Base-by-base conservation (phyloP, 30 jellyfish, hydroid and myxozoan genomes). In the Euphysa ruthae region DNA sequence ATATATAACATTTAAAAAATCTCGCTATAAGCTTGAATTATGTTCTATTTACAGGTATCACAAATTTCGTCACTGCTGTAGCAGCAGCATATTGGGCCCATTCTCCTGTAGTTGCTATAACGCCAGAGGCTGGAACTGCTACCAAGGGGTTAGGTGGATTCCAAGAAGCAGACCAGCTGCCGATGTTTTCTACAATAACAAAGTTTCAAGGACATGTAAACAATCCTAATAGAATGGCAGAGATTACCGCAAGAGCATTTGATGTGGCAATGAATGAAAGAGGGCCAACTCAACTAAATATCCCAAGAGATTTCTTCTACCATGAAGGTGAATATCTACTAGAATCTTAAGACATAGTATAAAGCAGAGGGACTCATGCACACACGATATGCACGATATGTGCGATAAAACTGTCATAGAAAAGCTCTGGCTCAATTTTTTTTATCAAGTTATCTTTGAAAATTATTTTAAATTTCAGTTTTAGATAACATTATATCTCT, bases 1-100 rank as follows among this genome's bases (percentile, higher is more conserved):
- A n/a, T n/a, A n/a, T n/a, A n/a, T n/a, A n/a, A n/a, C n/a, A n/a
- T n/a, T n/a, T n/a, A n/a, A n/a, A n/a, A n/a, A n/a, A n/a, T n/a
- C n/a, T n/a, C n/a, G n/a, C n/a, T n/a, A n/a, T n/a, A n/a, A n/a
- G n/a, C n/a, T n/a, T n/a, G n/a, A n/a, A n/a, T 52, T 12, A 13
- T 0, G 31, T 52, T 52, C 26, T 52, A 12, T 12, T 4, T n/a
- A 34, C 69, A 73, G 94, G 94, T 30, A 82, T 82, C n/a, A 82
- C 91, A 5, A 82, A 82, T 71, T 82, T 64, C 30, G 94, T 82
- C 28, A 82, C 94, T 8, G 75, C 75, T 8, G 71, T 82, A 10
- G 94, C 94, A 10, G 94, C 94, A 7, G 94, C 94, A 0, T 82
- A 82, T 70, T 82, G 94, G 94, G 94, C 94, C 25, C 94, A 82